Conservation (phyloP, 1,140 invertebrate genomes). For the Kradibia gibbosae region DNA sequence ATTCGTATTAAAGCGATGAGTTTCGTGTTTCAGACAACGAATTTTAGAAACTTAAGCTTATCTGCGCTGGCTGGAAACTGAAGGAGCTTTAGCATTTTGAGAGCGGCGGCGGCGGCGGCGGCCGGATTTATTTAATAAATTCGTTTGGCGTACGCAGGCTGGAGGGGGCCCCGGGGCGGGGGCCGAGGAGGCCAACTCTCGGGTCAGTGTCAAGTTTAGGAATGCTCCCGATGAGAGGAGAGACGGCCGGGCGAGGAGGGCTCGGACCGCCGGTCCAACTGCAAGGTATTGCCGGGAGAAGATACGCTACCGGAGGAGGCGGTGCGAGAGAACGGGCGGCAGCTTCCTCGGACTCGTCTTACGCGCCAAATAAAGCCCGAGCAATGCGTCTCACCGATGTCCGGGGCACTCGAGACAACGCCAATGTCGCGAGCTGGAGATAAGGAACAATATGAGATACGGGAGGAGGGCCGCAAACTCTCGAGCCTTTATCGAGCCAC, state of each 20-base stretch:
- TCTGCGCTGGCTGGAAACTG: not conserved
- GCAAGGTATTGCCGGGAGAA: not conserved
- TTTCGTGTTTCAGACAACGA: not conserved
- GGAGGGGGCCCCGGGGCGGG: no score
- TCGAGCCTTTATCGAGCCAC: not conserved
- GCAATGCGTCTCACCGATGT: not conserved
- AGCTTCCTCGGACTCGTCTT: slow-evolving; percentile 3
- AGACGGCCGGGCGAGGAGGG: not conserved
- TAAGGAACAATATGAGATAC: not conserved
- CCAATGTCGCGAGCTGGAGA: not conserved
- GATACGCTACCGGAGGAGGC: not conserved
- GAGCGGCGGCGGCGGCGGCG: no score
- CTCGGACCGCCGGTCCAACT: not conserved
- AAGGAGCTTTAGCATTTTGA: not conserved
- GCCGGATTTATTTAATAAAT: not conserved
- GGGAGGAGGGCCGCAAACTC: not conserved
- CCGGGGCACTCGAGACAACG: not conserved
- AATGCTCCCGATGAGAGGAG: not conserved
- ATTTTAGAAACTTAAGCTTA: not conserved
- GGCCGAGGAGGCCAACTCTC: not conserved
- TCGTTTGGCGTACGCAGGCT: not conserved
- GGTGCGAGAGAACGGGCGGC: not conserved
- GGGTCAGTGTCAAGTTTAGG: not conserved
- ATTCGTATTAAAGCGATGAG: not conserved
- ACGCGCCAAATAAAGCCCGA: not conserved